Conservation (phyloP, 2,797 vertebrate genomes). For the Adrianichthys oophorus region DNA sequence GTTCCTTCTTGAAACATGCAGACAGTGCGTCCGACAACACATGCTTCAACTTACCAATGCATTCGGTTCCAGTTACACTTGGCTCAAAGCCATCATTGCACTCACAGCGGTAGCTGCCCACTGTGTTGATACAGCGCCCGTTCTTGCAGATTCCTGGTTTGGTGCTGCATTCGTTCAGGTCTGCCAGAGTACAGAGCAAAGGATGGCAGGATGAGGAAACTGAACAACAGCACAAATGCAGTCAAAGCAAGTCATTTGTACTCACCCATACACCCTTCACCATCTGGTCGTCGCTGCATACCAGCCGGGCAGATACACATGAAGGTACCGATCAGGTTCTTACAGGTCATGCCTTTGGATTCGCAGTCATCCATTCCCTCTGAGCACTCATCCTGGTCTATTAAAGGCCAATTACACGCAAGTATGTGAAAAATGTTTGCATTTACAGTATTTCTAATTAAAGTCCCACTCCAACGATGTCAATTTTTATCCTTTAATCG, state of each 20-base stretch:
- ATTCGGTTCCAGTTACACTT: constrained; percentile 86
- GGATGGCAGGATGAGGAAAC: constrained; percentile 6
- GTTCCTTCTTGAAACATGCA: neutral
- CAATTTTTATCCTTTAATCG: too few species aligned
- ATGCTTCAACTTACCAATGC: constrained; percentile 80
- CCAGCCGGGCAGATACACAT: constrained; percentile 90
- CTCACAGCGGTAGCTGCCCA: constrained; percentile 90
- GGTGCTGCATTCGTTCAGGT: constrained; percentile 88
- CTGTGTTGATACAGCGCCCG: constrained; percentile 87
- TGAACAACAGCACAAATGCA: neutral
- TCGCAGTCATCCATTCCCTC: constrained; percentile 89
- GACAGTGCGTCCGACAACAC: neutral
- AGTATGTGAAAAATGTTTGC: neutral
- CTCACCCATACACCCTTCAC: constrained; percentile 92
- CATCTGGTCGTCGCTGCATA: constrained; percentile 84
- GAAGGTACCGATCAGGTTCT: constrained; percentile 94
- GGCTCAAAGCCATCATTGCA: constrained; percentile 90
- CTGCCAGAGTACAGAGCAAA: constrained; percentile 65
- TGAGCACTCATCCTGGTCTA: constrained; percentile 91
- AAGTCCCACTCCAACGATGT: too few species aligned
- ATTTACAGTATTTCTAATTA: neutral
- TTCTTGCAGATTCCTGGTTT: constrained; percentile 91
- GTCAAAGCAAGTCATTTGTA: neutral
- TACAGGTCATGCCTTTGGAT: constrained; percentile 89
- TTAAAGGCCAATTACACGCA: neutral